Base-by-base conservation (phyloP, 2,113 vertebrate genomes). In the Pollimyrus isidori region DNA sequence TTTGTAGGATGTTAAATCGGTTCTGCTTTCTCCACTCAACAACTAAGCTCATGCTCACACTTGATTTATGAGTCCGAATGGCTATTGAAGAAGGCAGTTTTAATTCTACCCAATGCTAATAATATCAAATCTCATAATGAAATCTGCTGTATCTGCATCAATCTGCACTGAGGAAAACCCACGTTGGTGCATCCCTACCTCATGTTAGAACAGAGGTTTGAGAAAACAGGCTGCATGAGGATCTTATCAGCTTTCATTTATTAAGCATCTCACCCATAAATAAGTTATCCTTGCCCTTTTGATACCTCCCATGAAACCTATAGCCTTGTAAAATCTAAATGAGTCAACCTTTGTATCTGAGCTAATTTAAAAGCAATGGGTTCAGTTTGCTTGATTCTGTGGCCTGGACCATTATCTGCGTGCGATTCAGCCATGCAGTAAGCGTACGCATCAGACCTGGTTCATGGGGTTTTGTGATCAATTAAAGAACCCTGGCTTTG, bases 211-310 rank as follows among this genome's bases (percentile, higher is more conserved):
- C 35, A 46, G 50, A 82, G 46, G 19, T 39, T 39, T 84, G 4
- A 42, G 30, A 69, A 58, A 53, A 83, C n/a, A 35, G 15, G 49
- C 19, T 2, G n/a, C 49, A 30, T 19, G 13, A 26, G 13, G 48
- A 86, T 49, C 82, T 49, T 45, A 30, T 89, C 73, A 82, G 4
- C 26, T 56, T 21, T 86, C 52, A 86, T 86, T 89, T 65, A 89
- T 89, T 86, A 86, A 62, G 10, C 39, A 86, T 48, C n/a, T 89
- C n/a, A 46, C 50, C 50, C 53, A 48, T 65, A 86, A 86, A 89
- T 86, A 52, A 86, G 46, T 89, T 89, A 50, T 46, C 56, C 19
- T 30, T 73, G 58, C n/a, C 45, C 53, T 73, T 89, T 76, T 45
- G 11, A 26, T 69, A 3, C n/a, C 15, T 89, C 84, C 69, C n/a